Percentiles rank a stretch among this genome's conserved stretches.
These are phyloP conservation scores for Platorchestia sp. DNA, from an alignment of 1,140 invertebrate species.

Conservation along the genomic window DNA sequence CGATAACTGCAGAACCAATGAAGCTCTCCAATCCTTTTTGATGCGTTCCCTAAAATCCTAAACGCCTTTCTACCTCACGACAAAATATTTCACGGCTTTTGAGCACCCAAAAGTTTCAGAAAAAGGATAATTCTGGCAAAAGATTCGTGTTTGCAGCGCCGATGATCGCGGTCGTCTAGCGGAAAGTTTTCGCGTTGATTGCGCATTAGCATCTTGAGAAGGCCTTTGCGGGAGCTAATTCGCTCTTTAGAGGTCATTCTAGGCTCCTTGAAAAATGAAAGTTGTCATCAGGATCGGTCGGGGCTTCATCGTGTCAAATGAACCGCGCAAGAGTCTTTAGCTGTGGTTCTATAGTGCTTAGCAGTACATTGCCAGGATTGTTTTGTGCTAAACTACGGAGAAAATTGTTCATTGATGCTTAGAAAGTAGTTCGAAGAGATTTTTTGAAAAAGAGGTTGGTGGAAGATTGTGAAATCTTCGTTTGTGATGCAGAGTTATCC, in stretches of 20 bases:
- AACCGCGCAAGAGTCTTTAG: neutral
- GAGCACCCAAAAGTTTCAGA: neutral
- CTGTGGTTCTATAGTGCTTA: neutral
- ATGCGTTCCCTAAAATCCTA: neutral
- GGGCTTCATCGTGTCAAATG: neutral
- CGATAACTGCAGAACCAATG: neutral
- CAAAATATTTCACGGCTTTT: neutral
- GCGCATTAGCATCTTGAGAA: constrained; percentile 46
- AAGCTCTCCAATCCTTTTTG: neutral
- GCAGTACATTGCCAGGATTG: neutral
- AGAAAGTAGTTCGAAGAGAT: neutral
- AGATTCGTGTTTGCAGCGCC: constrained; percentile 35
- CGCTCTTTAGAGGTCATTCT: constrained; percentile 9
- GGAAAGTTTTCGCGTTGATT: neutral
- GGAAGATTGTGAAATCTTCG: neutral
- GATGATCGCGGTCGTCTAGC: constrained; percentile 21
- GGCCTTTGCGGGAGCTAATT: constrained; percentile 17
- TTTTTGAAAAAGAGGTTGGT: neutral
- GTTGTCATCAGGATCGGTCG: neutral
- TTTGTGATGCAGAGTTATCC: neutral
- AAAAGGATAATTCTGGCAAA: constrained; percentile 8
- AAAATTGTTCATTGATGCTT: neutral
- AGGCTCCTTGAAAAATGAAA: neutral
- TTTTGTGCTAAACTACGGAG: neutral
- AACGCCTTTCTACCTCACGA: neutral